phyloP scores from a whole-genome alignment of 2,797 vertebrate species.

The Craterocephalus amniculus region DNA sequence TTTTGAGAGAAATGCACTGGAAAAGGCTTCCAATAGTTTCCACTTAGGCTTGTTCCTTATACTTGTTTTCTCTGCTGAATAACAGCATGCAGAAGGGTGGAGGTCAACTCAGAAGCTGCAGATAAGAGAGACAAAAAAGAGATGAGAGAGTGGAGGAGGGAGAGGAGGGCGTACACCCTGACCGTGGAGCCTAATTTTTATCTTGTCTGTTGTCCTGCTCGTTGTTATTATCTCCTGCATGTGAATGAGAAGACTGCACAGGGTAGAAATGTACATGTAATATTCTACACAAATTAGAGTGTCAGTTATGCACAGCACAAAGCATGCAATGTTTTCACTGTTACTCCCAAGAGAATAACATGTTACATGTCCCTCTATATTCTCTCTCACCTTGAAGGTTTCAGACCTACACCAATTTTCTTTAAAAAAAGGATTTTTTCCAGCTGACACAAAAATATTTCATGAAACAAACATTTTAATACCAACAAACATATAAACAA shows the following conservation, averaged over 20 bases:
- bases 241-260: conserved; percentile 46
- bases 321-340: neutral
- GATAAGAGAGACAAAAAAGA: conserved; percentile 73
- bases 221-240: conserved; percentile 64
- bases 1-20: conserved; percentile 13
- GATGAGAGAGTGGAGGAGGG: conserved; percentile 52
- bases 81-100: conserved; percentile 67
- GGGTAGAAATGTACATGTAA: conserved; percentile 21
- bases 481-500: no score
- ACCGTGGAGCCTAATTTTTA: conserved; percentile 74
- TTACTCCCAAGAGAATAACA: neutral
- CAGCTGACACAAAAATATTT: neutral
- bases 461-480: neutral
- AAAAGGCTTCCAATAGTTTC: conserved; percentile 44
- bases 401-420: neutral
- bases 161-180: conserved; percentile 70
- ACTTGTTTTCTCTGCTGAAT: conserved; percentile 52
- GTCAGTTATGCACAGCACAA: neutral
- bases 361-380: neutral
- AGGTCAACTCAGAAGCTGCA: conserved; percentile 71
- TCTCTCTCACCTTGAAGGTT: neutral
- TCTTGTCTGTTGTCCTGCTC: conserved; percentile 76
- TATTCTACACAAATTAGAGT: conserved; percentile 26
- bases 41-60: conserved; percentile 49
- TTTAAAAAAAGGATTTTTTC: neutral